These are phyloP conservation scores for Pycnonotus jocosus DNA, from an alignment of 2,113 vertebrate genomes.

Conservation along the genomic window DNA sequence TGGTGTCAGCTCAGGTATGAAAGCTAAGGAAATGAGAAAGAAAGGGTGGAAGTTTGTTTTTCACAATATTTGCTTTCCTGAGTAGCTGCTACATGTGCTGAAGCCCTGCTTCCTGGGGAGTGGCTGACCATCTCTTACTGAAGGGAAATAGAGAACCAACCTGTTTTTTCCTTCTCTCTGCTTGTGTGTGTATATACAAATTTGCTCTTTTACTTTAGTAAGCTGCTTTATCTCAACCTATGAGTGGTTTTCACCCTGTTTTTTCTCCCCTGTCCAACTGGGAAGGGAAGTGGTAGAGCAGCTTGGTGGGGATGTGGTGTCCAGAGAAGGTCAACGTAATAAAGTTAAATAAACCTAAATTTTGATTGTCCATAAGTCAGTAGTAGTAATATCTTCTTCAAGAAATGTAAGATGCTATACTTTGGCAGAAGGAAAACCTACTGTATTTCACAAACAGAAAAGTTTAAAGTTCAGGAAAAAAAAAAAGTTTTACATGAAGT, in stretches of 20 bases:
- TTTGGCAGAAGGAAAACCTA: not conserved
- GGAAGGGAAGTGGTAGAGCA: not conserved
- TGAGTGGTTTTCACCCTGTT: not conserved
- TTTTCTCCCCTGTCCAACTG: not conserved
- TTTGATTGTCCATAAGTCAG: not conserved
- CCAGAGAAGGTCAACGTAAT: not conserved
- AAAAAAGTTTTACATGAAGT: not conserved
- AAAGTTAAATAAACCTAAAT: not conserved
- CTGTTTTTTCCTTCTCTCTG: not conserved
- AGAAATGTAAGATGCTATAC: not conserved
- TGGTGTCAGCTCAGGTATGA: not conserved
- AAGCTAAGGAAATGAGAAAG: not conserved
- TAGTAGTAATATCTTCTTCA: not conserved
- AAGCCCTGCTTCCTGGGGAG: not conserved
- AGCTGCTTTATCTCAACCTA: not conserved
- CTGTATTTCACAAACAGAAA: not conserved
- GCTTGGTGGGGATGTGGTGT: rapidly evolving
- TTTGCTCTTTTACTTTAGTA: not conserved
- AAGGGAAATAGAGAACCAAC: not conserved
- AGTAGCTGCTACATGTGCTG: rapidly evolving
- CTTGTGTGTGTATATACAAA: not conserved
- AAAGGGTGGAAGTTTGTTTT: not conserved
- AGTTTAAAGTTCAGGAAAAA: not conserved
- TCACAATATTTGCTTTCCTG: not conserved
- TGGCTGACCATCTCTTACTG: not conserved